Conservation (phyloP, 2,113 vertebrate species). For the Coracopsis vasa region DNA sequence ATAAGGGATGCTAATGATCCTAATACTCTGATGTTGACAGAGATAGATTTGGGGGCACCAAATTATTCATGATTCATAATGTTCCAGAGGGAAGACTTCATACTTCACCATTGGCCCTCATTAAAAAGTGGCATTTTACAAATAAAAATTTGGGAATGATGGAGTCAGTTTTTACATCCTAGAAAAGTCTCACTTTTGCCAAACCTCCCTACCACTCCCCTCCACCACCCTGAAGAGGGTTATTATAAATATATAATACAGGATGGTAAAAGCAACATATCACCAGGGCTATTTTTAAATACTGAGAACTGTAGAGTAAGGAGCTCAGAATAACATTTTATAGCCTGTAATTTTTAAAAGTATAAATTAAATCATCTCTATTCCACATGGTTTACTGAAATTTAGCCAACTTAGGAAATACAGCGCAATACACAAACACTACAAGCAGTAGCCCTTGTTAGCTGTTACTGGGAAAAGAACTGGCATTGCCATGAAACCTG, state of each 20-base stretch:
- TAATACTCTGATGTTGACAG: not conserved
- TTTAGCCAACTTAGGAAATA: not conserved
- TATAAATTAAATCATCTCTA: not conserved
- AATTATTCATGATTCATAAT: constrained; percentile 13
- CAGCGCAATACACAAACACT: not conserved
- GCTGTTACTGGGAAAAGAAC: not conserved
- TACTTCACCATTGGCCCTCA: not conserved
- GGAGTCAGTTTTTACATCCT: not conserved
- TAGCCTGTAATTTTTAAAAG: not conserved
- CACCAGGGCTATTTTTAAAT: not conserved
- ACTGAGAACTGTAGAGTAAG: not conserved
- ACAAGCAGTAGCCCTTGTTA: not conserved
- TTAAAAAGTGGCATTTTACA: not conserved
- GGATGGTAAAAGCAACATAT: not conserved
- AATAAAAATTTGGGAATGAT: not conserved
- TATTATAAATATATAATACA: not conserved
- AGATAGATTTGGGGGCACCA: not conserved
- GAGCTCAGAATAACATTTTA: not conserved
- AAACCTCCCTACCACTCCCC: not conserved
- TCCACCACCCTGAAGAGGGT: not conserved
- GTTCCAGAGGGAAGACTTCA: not conserved
- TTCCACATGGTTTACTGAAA: not conserved
- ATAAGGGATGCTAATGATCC: not conserved
- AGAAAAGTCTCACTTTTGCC: not conserved
- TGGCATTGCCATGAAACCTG: not conserved